Evolutionary conservation across 2,888 invertebrate species (phyloP), one percentile per base, ranked within the genome.

Genomic region (Stenotaenia linearis): DNA sequence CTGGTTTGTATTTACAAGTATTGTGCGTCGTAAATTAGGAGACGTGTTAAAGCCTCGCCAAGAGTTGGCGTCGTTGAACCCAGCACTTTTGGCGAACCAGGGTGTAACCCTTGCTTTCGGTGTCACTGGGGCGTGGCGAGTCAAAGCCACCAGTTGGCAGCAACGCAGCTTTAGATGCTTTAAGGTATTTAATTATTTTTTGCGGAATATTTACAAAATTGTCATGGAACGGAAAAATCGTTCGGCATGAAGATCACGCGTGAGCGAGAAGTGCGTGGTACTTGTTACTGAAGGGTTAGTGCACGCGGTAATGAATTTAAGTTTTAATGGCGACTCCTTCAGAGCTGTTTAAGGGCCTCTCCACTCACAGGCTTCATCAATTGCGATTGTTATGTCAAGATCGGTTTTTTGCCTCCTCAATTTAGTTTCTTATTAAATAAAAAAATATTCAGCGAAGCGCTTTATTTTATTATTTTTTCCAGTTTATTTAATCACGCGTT

Each of bases 301-400:
- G 69, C 69, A n/a, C 69, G 1, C 69, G n/a, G 25, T 69, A 69
- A 69, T 69, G 69, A 69, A 69, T 69, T 69, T 69, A 69, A 69
- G 69, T 25, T 28, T 28, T 69, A 25, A 69, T 69, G 69, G 69
- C 10, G 69, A 28, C 69, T 25, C 9, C 69, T 69, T 69, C 0
- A 69, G 69, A 28, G 25, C 25, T 0, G 28, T 25, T 69, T 10
- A 69, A 69, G 69, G 9, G 69, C 25, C 25, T 15, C 25, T 4
- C 10, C 28, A n/a, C 18, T 25, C 15, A n/a, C n/a, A n/a, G n/a
- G n/a, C 69, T 6, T 50, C 25, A 10, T 10, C 28, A 28, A 69
- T 69, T 69, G 69, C 56, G 21, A 18, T 56, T 23, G 12, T 56
- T 56, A 23, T 21, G 21, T 56, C 45, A 45, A 45, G 18, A 12